Conservation (phyloP, 2,113 vertebrate genomes). For the Charadrius vociferus region DNA sequence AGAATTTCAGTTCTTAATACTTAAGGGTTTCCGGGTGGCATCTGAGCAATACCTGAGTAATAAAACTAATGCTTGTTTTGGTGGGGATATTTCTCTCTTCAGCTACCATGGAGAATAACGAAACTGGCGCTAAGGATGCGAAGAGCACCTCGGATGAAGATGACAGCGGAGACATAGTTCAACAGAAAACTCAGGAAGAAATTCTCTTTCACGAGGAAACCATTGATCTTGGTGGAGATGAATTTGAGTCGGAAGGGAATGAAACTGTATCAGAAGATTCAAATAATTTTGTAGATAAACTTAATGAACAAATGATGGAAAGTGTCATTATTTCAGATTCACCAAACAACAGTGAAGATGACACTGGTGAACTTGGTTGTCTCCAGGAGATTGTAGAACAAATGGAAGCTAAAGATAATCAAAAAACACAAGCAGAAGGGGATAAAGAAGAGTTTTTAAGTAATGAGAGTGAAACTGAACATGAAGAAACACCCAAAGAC, state of each 20-base stretch:
- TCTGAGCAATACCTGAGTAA: neutral
- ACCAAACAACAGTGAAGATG: conserved; percentile 92
- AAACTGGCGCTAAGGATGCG: neutral
- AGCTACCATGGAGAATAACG: conserved; percentile 79
- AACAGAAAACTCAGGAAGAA: conserved; percentile 52
- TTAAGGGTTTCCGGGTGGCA: neutral
- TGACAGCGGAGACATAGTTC: neutral
- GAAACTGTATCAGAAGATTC: conserved; percentile 83
- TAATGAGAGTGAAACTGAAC: conserved; percentile 66
- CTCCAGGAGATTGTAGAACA: conserved; percentile 78
- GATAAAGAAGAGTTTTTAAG: conserved; percentile 37
- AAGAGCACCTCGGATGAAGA: neutral
- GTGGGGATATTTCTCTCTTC: neutral
- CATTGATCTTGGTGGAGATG: conserved; percentile 87
- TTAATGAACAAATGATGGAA: conserved; percentile 98
- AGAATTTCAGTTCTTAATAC: neutral
- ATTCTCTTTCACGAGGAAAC: conserved; percentile 85
- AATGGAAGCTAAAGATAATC: conserved; percentile 47
- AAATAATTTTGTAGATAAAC: conserved; percentile 82
- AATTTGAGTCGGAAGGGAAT: conserved; percentile 83
- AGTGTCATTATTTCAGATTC: conserved; percentile 98
- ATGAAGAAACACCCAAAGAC: conserved; percentile 47
- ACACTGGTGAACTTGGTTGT: conserved; percentile 85
- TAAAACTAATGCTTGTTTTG: neutral
- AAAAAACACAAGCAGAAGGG: neutral